These are phyloP conservation scores for Setipinna tenuifilis DNA, from an alignment of 2,797 vertebrate species.

Conservation along the genomic window DNA sequence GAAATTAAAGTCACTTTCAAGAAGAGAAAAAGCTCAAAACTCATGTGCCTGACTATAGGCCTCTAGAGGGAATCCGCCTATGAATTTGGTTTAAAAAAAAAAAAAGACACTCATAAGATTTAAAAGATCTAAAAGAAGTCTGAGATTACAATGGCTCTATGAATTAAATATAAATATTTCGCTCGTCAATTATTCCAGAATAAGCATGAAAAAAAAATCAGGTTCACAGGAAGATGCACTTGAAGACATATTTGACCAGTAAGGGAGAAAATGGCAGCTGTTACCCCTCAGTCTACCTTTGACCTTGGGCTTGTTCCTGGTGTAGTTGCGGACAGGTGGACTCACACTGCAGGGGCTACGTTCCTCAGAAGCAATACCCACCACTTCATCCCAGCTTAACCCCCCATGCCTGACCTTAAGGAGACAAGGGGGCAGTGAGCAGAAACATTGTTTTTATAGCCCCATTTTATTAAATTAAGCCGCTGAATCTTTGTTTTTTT, in stretches of 20 bases:
- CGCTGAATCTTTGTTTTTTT: background rate
- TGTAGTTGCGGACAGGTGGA: conserved; percentile 55
- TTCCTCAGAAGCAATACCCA: conserved; percentile 61
- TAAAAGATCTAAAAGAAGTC: background rate
- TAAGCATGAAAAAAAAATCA: background rate
- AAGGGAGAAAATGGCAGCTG: background rate
- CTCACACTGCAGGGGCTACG: conserved; percentile 54
- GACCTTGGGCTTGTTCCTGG: conserved; percentile 68
- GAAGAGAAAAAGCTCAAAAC: too few relatives aligned
- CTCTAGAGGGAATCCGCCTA: background rate
- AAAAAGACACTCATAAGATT: background rate
- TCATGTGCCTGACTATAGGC: background rate
- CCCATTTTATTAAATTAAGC: background rate
- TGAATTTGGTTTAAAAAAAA: background rate
- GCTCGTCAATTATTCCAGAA: background rate
- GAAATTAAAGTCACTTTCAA: background rate
- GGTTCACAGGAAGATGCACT: background rate
- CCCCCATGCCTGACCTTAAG: background rate
- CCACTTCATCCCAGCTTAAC: conserved; percentile 51
- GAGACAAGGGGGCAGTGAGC: background rate
- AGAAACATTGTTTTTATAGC: background rate
- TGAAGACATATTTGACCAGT: background rate
- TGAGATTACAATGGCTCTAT: background rate
- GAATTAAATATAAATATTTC: background rate
- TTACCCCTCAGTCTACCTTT: conserved; percentile 78